Base-by-base conservation (phyloP, 2,113 vertebrate species). In the Mustela nigripes region DNA sequence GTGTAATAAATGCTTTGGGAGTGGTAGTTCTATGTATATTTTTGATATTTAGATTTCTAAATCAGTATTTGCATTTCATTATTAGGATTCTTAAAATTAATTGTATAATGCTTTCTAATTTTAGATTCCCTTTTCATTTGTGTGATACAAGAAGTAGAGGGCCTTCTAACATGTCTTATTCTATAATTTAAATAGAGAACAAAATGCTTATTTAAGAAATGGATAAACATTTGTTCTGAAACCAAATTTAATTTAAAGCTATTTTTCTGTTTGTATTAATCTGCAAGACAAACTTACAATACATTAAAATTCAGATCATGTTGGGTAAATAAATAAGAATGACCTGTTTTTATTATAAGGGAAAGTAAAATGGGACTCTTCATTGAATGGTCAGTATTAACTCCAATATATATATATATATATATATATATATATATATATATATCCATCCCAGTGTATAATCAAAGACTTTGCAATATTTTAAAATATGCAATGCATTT, bases 1-100 rank as follows among this genome's bases (percentile, higher is more conserved):
- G 4, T 7, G 4, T 83, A 71, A 78, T 65, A 91, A 90, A 60
- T 74, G 2, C 39, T 91, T 95, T 91, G 21, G 39, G 45, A 22
- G 9, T 62, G 65, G 22, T 79, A 26, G 63, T 71, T 21, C 33
- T 74, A 60, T 60, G 48, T 21, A 67, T 45, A 53, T 73, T 74
- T 92, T 84, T 87, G 31, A 65, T 79, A 76, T 94, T 86, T 81
- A 94, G 76, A 39, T n/a, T 84, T 83, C 90, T 81, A 89, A 96
- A 67, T 92, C 31, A 76, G n/a, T 48, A 69, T 83, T 81, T 50
- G 8, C 26, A n/a, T 91, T 82, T 95, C 3, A 85, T 96, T 94
- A 33, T 91, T 87, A 67, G 24, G 53, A 83, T 93, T 60, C n/a
- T 85, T 69, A 95, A 63, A 85, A 65, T 87, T 89, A 81, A 15